Base-by-base conservation (phyloP, 1,140 invertebrate genomes). In the Bradysia coprophila region DNA sequence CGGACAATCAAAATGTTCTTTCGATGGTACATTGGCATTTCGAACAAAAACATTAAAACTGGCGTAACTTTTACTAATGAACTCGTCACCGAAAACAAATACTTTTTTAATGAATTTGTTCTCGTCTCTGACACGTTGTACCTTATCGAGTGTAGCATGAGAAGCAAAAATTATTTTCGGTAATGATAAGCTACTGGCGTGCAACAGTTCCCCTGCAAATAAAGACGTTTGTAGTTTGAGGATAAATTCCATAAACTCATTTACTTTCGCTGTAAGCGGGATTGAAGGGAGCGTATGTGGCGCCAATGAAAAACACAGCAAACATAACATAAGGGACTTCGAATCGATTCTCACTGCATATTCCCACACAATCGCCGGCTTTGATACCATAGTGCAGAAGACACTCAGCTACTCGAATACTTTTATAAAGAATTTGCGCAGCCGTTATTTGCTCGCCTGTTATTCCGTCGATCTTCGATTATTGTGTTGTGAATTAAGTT, bases 131-230 rank as follows among this genome's bases (percentile, higher is more conserved):
- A 66, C 53, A 37, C 59, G 53, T 8, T 50, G 42, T 24, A 72
- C 51, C 13, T 57, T 49, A 21, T 62, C 53, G 21, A 69, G 46
- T 0, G 71, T 72, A 18, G 62, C 57, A 20, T 63, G 64, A 2
- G 76, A 78, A 38, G 69, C 72, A 48, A 81, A 76, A 45, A 81
- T 65, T 10, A 76, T 60, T 54, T 71, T 74, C 38, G 79, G 78
- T 51, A 76, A 73, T 16, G 70, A 72, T 28, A 81, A 65, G 33
- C 65, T 69, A 2, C 80, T 54, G 4, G 72, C 62, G 53, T 81
- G 76, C 31, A 55, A 57, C 16, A 78, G 58, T 62, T 81, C 78
- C 45, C 63, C 75, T 78, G 52, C 43, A 65, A 62, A 40, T 41
- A 19, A 45, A 43, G 36, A 33, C 39, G 40, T 37, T 28, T 23